These are phyloP conservation scores for Epistrophella euchroma DNA, from an alignment of 2,888 invertebrate genomes.

Conservation along the genomic window DNA sequence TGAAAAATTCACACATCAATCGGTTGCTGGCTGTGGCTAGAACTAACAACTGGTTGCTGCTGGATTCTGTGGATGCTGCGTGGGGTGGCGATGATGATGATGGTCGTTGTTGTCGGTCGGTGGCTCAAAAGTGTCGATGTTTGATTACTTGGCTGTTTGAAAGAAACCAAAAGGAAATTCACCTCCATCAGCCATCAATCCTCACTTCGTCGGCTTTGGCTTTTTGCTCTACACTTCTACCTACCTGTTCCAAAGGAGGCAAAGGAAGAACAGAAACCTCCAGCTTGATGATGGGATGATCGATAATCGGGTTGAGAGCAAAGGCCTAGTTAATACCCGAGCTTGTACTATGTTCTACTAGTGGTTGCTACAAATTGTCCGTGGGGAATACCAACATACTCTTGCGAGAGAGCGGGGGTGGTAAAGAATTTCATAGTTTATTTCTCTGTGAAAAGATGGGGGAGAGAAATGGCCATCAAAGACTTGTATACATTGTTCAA, in stretches of 20 bases:
- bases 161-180: slow-evolving; percentile 58
- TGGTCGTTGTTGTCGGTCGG: not conserved
- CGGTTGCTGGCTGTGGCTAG: slow-evolving; percentile 20
- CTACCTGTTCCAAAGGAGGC: slow-evolving; percentile 34
- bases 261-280: slow-evolving; percentile 29
- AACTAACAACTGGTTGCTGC: too few species aligned
- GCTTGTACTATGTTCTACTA: slow-evolving; percentile 38
- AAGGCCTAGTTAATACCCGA: slow-evolving; percentile 46
- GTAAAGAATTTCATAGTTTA: slow-evolving; percentile 39
- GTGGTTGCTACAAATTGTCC: slow-evolving; percentile 59
- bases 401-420: not conserved
- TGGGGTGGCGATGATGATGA: not conserved
- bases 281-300: slow-evolving; percentile 33
- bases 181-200: not conserved
- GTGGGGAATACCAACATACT: not conserved
- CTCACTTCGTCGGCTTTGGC: not conserved
- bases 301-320: slow-evolving; percentile 41
- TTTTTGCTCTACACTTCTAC: not conserved
- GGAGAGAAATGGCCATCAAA: slow-evolving; percentile 43
- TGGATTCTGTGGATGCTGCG: not conserved
- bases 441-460: slow-evolving; percentile 27
- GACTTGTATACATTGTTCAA: slow-evolving; percentile 29
- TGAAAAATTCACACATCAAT: slow-evolving; percentile 70
- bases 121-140: slow-evolving; percentile 19
- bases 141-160: slow-evolving; percentile 55